Conservation (phyloP, 2,888 invertebrate species). For the Creontiades dilutus region DNA sequence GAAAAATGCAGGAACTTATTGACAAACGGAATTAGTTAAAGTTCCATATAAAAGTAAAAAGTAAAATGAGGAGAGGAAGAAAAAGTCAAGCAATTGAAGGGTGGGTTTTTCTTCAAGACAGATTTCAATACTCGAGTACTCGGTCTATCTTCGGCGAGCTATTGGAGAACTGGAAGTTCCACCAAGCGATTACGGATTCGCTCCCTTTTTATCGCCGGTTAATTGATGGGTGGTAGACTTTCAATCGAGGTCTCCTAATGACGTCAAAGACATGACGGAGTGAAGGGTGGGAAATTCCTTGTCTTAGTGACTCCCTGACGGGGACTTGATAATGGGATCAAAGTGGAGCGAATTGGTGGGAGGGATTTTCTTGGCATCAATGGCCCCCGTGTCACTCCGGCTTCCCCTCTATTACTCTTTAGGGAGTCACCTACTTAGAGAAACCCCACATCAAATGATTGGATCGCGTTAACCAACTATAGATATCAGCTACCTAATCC, state of each 20-base stretch:
- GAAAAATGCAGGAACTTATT: no score
- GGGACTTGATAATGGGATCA: conserved; percentile 19
- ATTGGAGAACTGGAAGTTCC: neutral
- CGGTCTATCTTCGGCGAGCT: neutral
- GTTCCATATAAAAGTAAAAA: no score
- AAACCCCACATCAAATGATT: no score
- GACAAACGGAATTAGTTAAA: no score
- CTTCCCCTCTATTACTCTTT: neutral
- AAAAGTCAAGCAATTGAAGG: no score
- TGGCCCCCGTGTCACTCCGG: neutral
- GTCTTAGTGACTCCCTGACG: conserved; percentile 10
- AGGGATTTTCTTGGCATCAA: neutral
- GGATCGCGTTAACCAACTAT: no score
- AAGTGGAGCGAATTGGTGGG: conserved; percentile 17
- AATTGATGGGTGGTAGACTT: neutral
- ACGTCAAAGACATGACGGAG: conserved; percentile 7
- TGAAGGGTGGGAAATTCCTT: conserved; percentile 23
- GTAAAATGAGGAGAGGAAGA: no score
- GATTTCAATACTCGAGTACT: neutral
- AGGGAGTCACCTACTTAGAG: no score
- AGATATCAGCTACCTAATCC: no score
- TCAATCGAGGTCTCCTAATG: neutral
- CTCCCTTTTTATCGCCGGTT: neutral
- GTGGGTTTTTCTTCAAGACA: neutral
- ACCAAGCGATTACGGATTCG: neutral